Conservation (phyloP, 2,888 invertebrate species). For the Cenopis cana region DNA sequence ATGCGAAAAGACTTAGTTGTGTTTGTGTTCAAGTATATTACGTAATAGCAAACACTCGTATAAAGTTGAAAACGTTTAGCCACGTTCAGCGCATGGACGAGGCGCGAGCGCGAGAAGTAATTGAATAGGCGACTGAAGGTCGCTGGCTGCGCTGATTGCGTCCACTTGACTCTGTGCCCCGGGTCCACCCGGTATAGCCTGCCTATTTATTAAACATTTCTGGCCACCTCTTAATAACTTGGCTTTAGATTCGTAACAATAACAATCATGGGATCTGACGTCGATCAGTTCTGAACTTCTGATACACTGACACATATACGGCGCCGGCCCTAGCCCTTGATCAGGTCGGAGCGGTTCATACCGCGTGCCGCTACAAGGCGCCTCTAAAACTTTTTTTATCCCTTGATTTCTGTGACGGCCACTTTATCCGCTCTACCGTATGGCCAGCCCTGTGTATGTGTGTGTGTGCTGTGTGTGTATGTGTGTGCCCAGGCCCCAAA, state of each 20-base stretch:
- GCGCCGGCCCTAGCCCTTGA: too few relatives aligned
- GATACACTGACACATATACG: too few relatives aligned
- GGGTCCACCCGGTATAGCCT: background rate
- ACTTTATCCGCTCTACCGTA: too few relatives aligned
- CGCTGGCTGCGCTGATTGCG: slow-evolving; percentile 55
- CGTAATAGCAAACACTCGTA: slow-evolving; percentile 10
- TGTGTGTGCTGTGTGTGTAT: background rate
- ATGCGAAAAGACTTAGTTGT: background rate
- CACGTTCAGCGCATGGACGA: background rate
- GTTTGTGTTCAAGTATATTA: background rate
- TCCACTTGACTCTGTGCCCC: slow-evolving; percentile 58
- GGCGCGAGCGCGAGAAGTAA: slow-evolving; percentile 15
- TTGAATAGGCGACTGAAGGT: slow-evolving; percentile 33
- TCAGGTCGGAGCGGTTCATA: too few relatives aligned
- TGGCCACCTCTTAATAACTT: background rate
- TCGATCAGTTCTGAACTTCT: background rate
- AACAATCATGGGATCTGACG: background rate
- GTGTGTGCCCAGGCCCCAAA: background rate
- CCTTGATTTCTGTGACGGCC: too few relatives aligned
- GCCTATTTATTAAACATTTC: background rate
- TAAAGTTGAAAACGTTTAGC: slow-evolving; percentile 20
- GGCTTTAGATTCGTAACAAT: background rate
- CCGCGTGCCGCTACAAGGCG: too few relatives aligned
- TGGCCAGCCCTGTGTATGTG: too few relatives aligned
- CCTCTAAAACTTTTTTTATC: too few relatives aligned